phyloP scores from a whole-genome alignment of 2,888 invertebrate genomes.

The Chrysopilus asiliformis region DNA sequence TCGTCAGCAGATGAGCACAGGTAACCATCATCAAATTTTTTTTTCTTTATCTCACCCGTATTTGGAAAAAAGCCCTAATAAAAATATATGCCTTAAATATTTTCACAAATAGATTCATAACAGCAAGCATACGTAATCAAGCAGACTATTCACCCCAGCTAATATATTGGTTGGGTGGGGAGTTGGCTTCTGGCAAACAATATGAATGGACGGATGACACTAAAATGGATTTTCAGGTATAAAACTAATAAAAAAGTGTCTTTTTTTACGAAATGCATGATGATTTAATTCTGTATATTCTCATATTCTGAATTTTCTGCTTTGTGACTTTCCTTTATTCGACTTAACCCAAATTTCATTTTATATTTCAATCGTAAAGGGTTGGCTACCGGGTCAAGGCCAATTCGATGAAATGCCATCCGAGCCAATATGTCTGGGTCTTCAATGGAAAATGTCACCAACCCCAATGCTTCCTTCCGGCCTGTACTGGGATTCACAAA shows the following conservation, averaged over 20 bases:
- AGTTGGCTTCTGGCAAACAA: conserved; percentile 34
- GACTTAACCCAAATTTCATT: conserved; percentile 5
- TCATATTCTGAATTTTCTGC: too few relatives aligned
- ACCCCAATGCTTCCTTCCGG: conserved; percentile 52
- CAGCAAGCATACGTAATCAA: conserved; percentile 51
- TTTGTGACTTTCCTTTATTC: too few relatives aligned
- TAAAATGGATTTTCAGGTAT: conserved; percentile 41
- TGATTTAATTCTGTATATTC: too few relatives aligned
- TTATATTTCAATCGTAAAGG: conserved; percentile 26
- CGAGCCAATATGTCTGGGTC: conserved; percentile 38
- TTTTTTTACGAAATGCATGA: too few relatives aligned
- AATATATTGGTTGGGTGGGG: conserved; percentile 62
- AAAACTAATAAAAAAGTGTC: conserved; percentile 3
- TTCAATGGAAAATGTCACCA: conserved; percentile 55
- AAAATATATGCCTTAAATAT: too few relatives aligned
- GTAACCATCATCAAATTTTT: too few relatives aligned
- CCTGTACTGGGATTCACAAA: conserved; percentile 54
- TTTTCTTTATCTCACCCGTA: too few relatives aligned
- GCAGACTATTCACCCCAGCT: conserved; percentile 58
- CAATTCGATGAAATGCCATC: conserved; percentile 25
- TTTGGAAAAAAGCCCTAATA: too few relatives aligned
- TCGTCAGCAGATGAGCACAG: conserved; percentile 54
- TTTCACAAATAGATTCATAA: conserved; percentile 40
- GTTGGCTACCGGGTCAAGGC: conserved; percentile 48
- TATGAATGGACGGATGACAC: conserved; percentile 56